Evolutionary conservation across 2,113 vertebrate genomes (phyloP).

Genomic region (Hyla sarda): DNA sequence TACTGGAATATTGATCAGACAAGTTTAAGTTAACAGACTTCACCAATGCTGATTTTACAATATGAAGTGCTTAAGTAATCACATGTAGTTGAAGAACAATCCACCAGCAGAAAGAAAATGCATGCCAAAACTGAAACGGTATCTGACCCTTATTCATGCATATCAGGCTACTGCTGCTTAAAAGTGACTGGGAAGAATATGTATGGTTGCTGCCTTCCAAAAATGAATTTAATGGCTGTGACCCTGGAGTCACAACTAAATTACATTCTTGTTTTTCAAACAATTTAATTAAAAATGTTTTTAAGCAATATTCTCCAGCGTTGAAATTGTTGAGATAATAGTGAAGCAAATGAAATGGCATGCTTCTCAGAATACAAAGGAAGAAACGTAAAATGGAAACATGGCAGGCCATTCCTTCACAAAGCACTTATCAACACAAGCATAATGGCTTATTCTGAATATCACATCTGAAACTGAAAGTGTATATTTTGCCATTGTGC

Average conservation of each 20-base stretch:
- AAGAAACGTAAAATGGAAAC: constrained; percentile 3
- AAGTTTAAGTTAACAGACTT: neutral
- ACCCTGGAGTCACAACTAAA: constrained; percentile 1
- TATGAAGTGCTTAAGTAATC: neutral
- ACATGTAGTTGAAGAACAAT: neutral
- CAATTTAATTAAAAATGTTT: constrained; percentile 27
- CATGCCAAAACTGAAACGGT: neutral
- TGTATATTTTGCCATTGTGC: neutral
- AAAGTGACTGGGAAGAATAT: neutral
- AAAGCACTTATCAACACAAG: neutral
- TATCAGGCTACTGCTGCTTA: neutral
- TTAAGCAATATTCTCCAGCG: neutral
- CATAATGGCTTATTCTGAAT: neutral
- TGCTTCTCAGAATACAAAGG: constrained; percentile 1
- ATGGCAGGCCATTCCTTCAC: neutral
- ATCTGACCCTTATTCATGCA: neutral
- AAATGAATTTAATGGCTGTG: constrained; percentile 12
- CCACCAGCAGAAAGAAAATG: neutral
- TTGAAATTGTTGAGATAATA: constrained; percentile 10
- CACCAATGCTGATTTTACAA: neutral
- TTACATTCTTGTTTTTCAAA: constrained; percentile 26
- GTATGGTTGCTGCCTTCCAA: neutral
- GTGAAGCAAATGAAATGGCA: neutral
- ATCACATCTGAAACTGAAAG: neutral
- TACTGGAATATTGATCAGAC: neutral